phyloP scores from a whole-genome alignment of 1,140 invertebrate species.

The Steinernema feltiae region DNA sequence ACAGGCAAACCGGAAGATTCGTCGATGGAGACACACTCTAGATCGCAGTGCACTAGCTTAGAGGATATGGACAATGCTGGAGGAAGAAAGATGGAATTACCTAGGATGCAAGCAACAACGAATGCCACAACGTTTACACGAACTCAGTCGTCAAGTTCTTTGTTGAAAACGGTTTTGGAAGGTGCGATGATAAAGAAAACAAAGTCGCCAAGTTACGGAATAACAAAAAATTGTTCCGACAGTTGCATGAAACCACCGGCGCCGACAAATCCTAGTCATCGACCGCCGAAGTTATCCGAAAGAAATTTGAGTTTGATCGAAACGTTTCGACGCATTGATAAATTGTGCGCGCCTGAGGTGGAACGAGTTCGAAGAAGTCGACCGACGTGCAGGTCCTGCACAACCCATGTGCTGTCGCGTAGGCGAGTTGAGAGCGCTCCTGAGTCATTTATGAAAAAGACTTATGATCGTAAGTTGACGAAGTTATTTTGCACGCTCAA shows the following conservation, averaged over 20 bases:
- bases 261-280: not conserved
- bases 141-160: slow-evolving; percentile 6
- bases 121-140: not conserved
- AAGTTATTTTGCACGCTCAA: not conserved
- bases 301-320: slow-evolving; percentile 1
- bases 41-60: too few relatives aligned
- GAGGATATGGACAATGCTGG: not conserved
- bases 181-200: not conserved
- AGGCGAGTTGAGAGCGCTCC: not conserved
- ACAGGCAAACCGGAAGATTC: too few relatives aligned
- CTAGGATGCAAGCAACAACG: not conserved
- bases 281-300: not conserved
- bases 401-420: not conserved
- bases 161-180: not conserved
- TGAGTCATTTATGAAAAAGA: slow-evolving; percentile 4
- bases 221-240: not conserved
- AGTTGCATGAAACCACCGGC: not conserved
- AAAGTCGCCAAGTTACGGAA: not conserved
- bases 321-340: slow-evolving; percentile 5
- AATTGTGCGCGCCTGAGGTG: slow-evolving; percentile 3
- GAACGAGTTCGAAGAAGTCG: slow-evolving; percentile 6
- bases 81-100: not conserved
- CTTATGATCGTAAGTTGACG: slow-evolving; percentile 4
- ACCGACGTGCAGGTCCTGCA: not conserved
- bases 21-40: too few relatives aligned